Base-by-base conservation (phyloP, 2,113 vertebrate genomes). In the Sander vitreus region DNA sequence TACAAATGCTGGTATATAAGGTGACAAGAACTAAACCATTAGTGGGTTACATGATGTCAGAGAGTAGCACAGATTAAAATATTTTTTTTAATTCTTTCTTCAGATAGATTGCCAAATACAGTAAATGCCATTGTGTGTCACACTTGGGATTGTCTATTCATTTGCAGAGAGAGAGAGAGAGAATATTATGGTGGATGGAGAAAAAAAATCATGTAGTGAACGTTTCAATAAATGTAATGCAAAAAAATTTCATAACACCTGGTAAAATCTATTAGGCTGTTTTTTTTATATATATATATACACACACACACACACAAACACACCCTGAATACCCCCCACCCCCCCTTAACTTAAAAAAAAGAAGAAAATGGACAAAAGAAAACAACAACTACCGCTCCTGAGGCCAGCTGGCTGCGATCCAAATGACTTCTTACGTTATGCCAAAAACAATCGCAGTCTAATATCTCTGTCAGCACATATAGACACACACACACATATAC, bases 401-500 rank as follows among this genome's bases (percentile, higher is more conserved):
- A 50, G 78, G 90, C 92, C 93, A 94, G 69, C 84, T 94, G 94
- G 88, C 78, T 66, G 4, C 0, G 1, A 48, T 92, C 89, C 89
- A 95, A 90, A 90, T 89, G 71, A 89, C 67, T 83, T 89, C 85
- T 91, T 84, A 82, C 88, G 62, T 91, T 88, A 79, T 91, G 89
- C 88, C 88, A 88, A 86, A 84, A 87, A 83, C 89, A 89, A 89
- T 80, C 82, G n/a, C 87, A 73, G 69, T 75, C 85, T 89, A 84
- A 86, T 85, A 85, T 92, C 89, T 92, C 86, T 80, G 80, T 90
- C 86, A 88, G 75, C 85, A 80, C 87, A 75, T 66, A 36, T 6
- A 30, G 47, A 51, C 83, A 77, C 71, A 33, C 54, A 86, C 86
- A 88, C 84, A n/a, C n/a, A n/a, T n/a, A n/a, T n/a, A n/a, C n/a